A percentile compares a stretch with the other conserved stretches of the same genome.
phyloP scores from a whole-genome alignment of 2,888 invertebrate genomes.

The Diaperis boleti region DNA sequence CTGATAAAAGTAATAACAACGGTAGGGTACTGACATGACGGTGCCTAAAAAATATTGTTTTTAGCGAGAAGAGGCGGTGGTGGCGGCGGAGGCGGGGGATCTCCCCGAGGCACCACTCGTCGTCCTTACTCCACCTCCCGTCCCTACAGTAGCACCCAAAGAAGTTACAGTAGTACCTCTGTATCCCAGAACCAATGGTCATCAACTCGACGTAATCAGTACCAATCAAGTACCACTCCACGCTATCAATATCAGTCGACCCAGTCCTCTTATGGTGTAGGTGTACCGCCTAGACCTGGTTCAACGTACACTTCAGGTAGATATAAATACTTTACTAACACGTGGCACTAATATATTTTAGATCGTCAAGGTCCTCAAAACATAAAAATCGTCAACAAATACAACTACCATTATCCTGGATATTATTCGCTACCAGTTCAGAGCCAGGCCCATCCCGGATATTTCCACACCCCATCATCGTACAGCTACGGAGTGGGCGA shows the following conservation, averaged over 20 bases:
- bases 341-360: slow-evolving; percentile 2
- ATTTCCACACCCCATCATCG: slow-evolving; percentile 40
- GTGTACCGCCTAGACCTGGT: slow-evolving; percentile 3
- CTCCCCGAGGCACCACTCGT: background rate
- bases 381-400: slow-evolving; percentile 25
- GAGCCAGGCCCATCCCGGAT: slow-evolving; percentile 29
- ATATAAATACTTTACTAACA: too few species aligned
- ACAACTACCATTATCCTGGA: slow-evolving; percentile 36
- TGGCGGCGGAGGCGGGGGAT: too few species aligned
- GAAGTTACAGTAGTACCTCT: background rate
- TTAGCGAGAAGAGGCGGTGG: background rate
- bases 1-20: too few species aligned
- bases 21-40: too few species aligned
- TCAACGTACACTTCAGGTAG: background rate
- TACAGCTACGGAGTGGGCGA: slow-evolving; percentile 54
- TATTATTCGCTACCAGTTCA: slow-evolving; percentile 25
- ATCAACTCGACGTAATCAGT: background rate
- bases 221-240: slow-evolving; percentile 2
- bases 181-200: background rate
- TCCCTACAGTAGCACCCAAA: background rate
- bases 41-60: background rate
- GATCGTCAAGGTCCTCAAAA: slow-evolving; percentile 24
- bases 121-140: background rate
- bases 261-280: too few species aligned
- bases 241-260: too few species aligned